Base-by-base conservation (phyloP, 2,888 invertebrate species). In the Coleophora deauratella region DNA sequence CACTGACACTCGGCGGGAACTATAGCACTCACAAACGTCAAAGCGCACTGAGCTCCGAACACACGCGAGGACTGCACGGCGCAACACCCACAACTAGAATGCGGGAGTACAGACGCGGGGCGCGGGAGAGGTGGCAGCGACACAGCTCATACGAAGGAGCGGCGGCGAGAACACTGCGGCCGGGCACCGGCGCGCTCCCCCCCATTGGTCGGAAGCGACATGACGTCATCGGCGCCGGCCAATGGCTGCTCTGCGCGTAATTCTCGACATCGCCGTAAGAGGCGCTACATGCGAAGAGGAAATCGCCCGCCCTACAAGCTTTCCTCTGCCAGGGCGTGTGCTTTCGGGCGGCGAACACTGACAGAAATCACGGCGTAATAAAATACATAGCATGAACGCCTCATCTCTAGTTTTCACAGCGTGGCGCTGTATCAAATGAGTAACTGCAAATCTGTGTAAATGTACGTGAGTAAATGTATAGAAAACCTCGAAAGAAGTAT, bases 61-160 rank as follows among this genome's bases (percentile, higher is more conserved):
- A 82, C 81, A 80, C 85, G 79, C 85, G 85, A 79, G 70, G 78
- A 78, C 84, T 81, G 80, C 77, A 82, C 85, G 58, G 78, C 77
- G 77, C 79, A 79, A 84, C 80, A 82, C 78, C 80, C 84, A 84
- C 82, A 72, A 84, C 82, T 82, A 81, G 84, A 85, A 84, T 85
- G 85, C 76, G 80, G 80, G 75, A 72, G 74, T 77, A 72, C 72
- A 64, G 48, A 59, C 69, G 70, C 66, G 73, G 71, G 76, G 77
- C 78, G 77, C 59, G 72, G 70, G 59, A 59, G 46, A 41, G 53
- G 61, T 62, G 68, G 63, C 73, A 68, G 73, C 76, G 71, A 75
- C 72, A 78, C 84, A 61, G 69, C 74, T 76, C 72, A 62, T 77
- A 70, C 79, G 79, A 77, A 81, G 81, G 82, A 80, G 81, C 80